Evolutionary conservation across 2,888 invertebrate species (phyloP), one percentile per base, ranked within the genome.

Genomic region (Andrena haemorrhoa): DNA sequence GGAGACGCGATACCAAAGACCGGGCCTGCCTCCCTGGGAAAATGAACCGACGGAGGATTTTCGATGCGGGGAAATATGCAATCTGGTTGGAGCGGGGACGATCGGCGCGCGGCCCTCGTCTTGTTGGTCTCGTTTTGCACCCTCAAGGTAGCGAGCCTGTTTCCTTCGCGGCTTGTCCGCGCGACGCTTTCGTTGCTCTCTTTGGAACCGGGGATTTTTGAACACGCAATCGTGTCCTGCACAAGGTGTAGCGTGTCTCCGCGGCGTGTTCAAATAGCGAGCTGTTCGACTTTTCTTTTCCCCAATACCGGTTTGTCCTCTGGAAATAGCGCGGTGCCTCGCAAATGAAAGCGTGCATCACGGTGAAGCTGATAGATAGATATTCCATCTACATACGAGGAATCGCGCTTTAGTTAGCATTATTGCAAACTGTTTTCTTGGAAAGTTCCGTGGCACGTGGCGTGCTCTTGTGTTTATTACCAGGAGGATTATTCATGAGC

Each of bases 11-110:
- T 41, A 41, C 41, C 41, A 41, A 16, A 41, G 41, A 41, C n/a
- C 23, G 8, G n/a, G 60, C 35, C 73, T 76, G 64, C 60, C 69
- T 70, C 64, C 51, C 47, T 72, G 58, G 79, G 72, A 79, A 81
- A 81, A 72, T 47, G 33, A 61, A n/a, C 31, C 31, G 2, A 5
- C 10, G 2, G 12, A 23, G 2, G 31, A 64, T 69, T 68, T 47
- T 56, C 41, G 61, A 16, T 26, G 49, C 53, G 23, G 71, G 49
- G 61, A 84, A 73, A 74, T n/a, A 5, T 16, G 35, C 58, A 5
- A 35, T 35, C 61, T 29, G 23, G 53, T 4, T 12, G 51, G 41
- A 58, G 49, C 47, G 41, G 20, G 77, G 29, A 51, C 51, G 53
- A 56, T n/a, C 61, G 29, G 16, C 2, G 2, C 31, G 35, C 7